Evolutionary conservation across 1,140 invertebrate species (phyloP).

Genomic region (Hypsibius dujardini): DNA sequence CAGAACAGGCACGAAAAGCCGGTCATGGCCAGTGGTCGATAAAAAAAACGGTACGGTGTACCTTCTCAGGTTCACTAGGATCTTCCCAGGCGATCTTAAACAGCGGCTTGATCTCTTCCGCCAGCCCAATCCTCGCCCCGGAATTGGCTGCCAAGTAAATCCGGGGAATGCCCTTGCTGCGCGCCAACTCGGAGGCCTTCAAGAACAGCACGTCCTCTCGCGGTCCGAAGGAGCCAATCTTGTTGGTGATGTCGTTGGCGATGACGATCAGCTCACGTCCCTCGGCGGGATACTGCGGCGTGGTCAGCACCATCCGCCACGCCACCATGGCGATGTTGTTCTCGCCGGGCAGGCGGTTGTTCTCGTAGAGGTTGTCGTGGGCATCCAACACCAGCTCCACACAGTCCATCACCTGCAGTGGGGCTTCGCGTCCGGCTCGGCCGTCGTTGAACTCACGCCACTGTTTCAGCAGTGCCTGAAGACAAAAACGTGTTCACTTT

Average conservation of each 20-base stretch:
- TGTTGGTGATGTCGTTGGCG: slow-evolving; percentile 82
- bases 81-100: too few relatives aligned
- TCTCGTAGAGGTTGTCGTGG: slow-evolving; percentile 53
- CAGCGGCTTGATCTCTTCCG: too few relatives aligned
- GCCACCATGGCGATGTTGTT: slow-evolving; percentile 96
- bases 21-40: too few relatives aligned
- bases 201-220: slow-evolving; percentile 79
- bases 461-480: slow-evolving; percentile 49
- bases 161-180: slow-evolving; percentile 68
- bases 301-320: slow-evolving; percentile 76
- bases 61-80: too few relatives aligned
- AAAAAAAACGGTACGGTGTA: too few relatives aligned
- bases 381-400: slow-evolving; percentile 71
- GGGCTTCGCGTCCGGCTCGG: slow-evolving; percentile 43
- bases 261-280: slow-evolving; percentile 90
- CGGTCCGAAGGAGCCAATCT: slow-evolving; percentile 87
- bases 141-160: slow-evolving; percentile 87
- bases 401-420: too few relatives aligned
- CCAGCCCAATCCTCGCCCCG: too few relatives aligned
- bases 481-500: slow-evolving; percentile 19
- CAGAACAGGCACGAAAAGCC: slow-evolving; percentile 21
- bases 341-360: slow-evolving; percentile 78
- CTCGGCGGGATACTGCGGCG: slow-evolving; percentile 78
- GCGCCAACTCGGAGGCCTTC: slow-evolving; percentile 68
- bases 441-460: slow-evolving; percentile 64